These are phyloP conservation scores for Augiades crinisus DNA, from an alignment of 2,888 invertebrate species.

Conservation along the genomic window DNA sequence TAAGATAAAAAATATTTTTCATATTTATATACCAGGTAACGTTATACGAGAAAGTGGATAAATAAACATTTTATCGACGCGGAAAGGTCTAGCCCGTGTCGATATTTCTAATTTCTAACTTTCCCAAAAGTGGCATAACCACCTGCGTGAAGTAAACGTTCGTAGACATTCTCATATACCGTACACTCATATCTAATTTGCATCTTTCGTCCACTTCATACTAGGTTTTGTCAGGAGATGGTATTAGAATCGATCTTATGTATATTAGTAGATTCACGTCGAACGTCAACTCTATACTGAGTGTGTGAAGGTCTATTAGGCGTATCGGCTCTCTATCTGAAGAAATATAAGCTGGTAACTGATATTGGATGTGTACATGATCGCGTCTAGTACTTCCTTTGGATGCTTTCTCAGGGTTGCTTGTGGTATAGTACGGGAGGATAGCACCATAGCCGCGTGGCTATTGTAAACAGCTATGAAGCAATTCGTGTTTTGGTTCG, in stretches of 20 bases:
- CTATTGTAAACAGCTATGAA: no score
- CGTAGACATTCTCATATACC: constrained; percentile 23
- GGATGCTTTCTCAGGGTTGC: neutral
- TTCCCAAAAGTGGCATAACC: constrained; percentile 14
- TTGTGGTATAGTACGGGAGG: no score
- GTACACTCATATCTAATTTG: constrained; percentile 46
- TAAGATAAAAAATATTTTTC: neutral
- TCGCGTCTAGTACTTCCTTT: neutral
- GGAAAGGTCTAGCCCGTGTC: constrained; percentile 10
- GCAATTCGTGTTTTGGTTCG: no score
- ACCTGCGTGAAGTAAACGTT: constrained; percentile 7
- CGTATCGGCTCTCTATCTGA: neutral
- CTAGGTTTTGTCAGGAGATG: constrained; percentile 2
- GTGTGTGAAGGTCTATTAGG: neutral
- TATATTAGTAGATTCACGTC: neutral
- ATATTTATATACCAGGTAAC: neutral
- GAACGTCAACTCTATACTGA: neutral
- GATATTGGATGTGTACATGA: neutral
- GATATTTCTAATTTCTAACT: constrained; percentile 18
- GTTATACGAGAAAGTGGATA: constrained; percentile 4
- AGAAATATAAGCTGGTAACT: constrained; percentile 1
- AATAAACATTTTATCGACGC: constrained; percentile 4
- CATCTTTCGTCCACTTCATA: constrained; percentile 39
- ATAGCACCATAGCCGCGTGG: no score
- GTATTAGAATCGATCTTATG: constrained; percentile 26